phyloP scores from a whole-genome alignment of 2,797 vertebrate genomes.

The Sternotherus odoratus region DNA sequence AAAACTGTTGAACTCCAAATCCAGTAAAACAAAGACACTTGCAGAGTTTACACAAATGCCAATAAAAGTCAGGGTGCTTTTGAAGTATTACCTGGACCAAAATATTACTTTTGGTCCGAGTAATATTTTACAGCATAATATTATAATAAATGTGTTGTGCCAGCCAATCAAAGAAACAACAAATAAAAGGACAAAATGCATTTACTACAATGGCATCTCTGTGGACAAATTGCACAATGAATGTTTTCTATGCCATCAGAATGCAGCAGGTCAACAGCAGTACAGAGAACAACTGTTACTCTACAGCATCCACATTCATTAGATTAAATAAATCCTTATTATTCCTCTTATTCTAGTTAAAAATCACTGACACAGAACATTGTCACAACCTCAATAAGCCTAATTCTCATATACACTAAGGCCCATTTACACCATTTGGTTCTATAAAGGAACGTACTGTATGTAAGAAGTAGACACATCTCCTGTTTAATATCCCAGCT shows the following conservation, averaged over 20 bases:
- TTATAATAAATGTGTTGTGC: constrained; percentile 55
- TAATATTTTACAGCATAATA: constrained; percentile 63
- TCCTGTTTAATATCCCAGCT: background rate
- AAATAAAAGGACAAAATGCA: constrained; percentile 40
- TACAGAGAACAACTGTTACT: constrained; percentile 72
- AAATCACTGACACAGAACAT: constrained; percentile 64
- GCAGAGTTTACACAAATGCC: background rate
- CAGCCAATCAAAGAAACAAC: constrained; percentile 42
- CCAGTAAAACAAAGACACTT: constrained; percentile 18
- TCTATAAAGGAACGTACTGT: constrained; percentile 13
- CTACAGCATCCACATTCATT: constrained; percentile 73
- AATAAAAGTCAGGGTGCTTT: background rate
- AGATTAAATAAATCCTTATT: constrained; percentile 74
- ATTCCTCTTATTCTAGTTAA: constrained; percentile 54
- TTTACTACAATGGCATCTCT: constrained; percentile 67
- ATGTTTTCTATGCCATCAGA: constrained; percentile 53
- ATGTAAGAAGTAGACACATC: constrained; percentile 6
- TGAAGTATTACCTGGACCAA: background rate
- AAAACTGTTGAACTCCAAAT: background rate
- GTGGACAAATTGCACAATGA: constrained; percentile 60
- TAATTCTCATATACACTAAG: constrained; percentile 53
- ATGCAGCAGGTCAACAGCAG: constrained; percentile 59
- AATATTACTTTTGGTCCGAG: background rate
- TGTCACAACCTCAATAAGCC: constrained; percentile 38
- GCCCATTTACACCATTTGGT: constrained; percentile 33